A percentile compares a stretch with the other conserved stretches of the same genome.
phyloP scores from a whole-genome alignment of 2,888 invertebrate genomes.

The Drosophila maculinotata region DNA sequence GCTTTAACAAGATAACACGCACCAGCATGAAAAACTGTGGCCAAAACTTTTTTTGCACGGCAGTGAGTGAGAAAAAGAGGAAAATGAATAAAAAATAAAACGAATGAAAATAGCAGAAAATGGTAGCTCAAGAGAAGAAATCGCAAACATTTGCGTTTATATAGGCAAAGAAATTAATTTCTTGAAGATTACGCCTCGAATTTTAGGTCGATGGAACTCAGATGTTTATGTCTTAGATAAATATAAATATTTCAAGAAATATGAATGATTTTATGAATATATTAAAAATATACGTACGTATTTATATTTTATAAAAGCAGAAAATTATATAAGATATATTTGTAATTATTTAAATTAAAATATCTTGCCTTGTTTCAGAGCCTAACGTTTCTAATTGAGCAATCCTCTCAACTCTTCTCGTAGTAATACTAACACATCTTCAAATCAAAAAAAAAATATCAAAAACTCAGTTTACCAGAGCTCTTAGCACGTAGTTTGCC shows the following conservation, averaged over 20 bases:
- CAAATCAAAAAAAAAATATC: not conserved
- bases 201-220: not conserved
- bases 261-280: too few relatives aligned
- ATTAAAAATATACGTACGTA: too few relatives aligned
- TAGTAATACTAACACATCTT: too few relatives aligned
- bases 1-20: conserved; percentile 79
- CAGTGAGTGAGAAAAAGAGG: conserved; percentile 19
- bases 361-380: too few relatives aligned
- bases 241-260: too few relatives aligned
- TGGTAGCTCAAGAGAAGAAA: conserved; percentile 20
- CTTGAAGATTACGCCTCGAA: not conserved
- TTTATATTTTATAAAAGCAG: too few relatives aligned
- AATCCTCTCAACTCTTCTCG: not conserved
- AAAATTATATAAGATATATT: too few relatives aligned
- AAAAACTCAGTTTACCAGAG: conserved; percentile 22
- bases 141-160: conserved; percentile 20
- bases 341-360: too few relatives aligned
- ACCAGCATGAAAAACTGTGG: conserved; percentile 78
- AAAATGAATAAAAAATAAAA: conserved; percentile 4
- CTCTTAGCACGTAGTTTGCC: conserved; percentile 25
- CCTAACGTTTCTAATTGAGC: too few relatives aligned
- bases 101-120: conserved; percentile 16
- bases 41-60: conserved; percentile 65
- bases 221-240: not conserved
- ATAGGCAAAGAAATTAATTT: conserved; percentile 17